Percentiles rank a stretch among this genome's conserved stretches.
Evolutionary conservation across 1,140 invertebrate species (phyloP).

Genomic region (Drosophila asahinai): DNA sequence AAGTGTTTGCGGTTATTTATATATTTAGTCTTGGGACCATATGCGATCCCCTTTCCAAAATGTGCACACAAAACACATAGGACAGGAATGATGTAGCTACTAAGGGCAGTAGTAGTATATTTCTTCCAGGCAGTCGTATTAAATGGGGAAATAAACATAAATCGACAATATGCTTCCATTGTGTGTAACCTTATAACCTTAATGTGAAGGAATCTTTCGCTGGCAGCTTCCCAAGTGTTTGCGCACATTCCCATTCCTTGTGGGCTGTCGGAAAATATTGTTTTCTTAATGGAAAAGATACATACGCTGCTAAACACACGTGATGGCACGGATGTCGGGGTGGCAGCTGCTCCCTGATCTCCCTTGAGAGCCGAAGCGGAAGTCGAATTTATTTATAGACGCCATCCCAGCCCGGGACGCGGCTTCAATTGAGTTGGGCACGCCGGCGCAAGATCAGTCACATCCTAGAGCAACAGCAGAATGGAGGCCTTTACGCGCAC

Average conservation of each 20-base stretch:
- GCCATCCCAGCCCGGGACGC: neutral
- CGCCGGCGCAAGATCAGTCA: conserved; percentile 15
- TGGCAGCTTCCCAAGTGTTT: neutral
- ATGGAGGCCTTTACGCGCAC: conserved; percentile 71
- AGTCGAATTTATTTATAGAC: conserved; percentile 53
- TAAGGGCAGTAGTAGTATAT: neutral
- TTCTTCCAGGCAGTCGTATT: neutral
- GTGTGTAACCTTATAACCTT: conserved; percentile 2
- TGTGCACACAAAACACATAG: too few relatives aligned
- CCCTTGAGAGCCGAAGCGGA: conserved; percentile 40
- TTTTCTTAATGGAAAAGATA: conserved; percentile 10
- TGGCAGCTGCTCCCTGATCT: conserved; percentile 43
- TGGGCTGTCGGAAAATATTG: conserved; percentile 4
- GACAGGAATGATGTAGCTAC: neutral
- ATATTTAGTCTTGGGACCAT: conserved; percentile 1
- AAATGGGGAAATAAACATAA: neutral
- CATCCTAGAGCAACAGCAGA: conserved; percentile 12
- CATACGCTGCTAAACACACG: neutral
- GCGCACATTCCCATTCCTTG: neutral
- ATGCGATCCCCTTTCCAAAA: neutral
- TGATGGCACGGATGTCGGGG: conserved; percentile 1
- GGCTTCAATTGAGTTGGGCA: conserved; percentile 48
- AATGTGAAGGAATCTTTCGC: neutral
- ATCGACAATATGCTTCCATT: neutral
- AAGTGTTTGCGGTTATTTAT: conserved; percentile 5